Evolutionary conservation across 2,888 invertebrate species (phyloP).

Genomic region (Drosophila vallismaia): DNA sequence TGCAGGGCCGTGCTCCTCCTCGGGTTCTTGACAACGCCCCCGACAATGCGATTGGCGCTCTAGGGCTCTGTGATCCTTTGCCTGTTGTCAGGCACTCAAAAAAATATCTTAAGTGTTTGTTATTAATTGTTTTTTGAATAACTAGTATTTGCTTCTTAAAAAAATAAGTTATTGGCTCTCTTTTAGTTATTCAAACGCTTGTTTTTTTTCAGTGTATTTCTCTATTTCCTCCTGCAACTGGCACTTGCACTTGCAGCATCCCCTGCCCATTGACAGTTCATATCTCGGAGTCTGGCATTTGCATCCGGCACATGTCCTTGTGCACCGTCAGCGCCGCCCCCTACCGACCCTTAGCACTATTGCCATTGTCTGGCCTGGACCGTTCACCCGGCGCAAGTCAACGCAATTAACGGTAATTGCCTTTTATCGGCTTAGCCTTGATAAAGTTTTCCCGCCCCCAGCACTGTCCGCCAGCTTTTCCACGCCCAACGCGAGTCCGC

Average conservation of each 20-base stretch:
- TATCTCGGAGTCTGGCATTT: slow-evolving; percentile 66
- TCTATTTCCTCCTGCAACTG: slow-evolving; percentile 28
- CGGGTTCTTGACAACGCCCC: slow-evolving; percentile 25
- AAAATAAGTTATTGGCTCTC: too few species aligned
- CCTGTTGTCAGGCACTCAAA: slow-evolving; percentile 10
- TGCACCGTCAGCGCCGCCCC: neutral
- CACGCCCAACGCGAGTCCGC: slow-evolving; percentile 5
- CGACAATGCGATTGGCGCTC: slow-evolving; percentile 36
- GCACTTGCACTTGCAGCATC: slow-evolving; percentile 42
- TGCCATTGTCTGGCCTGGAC: slow-evolving; percentile 50
- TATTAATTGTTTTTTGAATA: too few species aligned
- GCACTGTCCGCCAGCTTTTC: neutral
- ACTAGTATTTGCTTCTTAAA: too few species aligned
- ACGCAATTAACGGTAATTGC: slow-evolving; percentile 80
- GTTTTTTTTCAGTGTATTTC: slow-evolving; percentile 10
- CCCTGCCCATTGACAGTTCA: slow-evolving; percentile 56
- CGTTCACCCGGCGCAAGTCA: slow-evolving; percentile 59
- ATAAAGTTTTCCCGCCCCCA: slow-evolving; percentile 66
- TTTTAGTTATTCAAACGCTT: neutral
- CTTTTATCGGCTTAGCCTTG: slow-evolving; percentile 79
- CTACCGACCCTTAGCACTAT: slow-evolving; percentile 20
- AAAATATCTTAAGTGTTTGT: too few species aligned
- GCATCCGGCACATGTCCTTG: slow-evolving; percentile 65
- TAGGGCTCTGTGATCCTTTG: slow-evolving; percentile 15
- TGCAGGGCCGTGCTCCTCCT: slow-evolving; percentile 31